A percentile compares a stretch with the other conserved stretches of the same genome.
phyloP scores from a whole-genome alignment of 2,113 vertebrate species.

The Agapornis roseicollis region DNA sequence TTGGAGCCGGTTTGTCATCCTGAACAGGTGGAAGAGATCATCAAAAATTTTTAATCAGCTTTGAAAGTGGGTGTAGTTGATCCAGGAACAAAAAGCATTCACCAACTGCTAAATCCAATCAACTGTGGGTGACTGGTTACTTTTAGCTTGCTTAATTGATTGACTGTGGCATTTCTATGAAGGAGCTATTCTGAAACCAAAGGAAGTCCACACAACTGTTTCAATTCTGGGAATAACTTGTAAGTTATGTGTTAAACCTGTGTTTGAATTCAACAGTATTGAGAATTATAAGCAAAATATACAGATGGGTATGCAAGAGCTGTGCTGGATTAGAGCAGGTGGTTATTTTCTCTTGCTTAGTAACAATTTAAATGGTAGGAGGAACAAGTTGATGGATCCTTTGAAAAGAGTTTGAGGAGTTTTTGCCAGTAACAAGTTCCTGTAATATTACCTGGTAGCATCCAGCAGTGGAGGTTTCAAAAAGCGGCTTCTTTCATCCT shows the following conservation, averaged over 20 bases:
- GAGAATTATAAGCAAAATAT: background rate
- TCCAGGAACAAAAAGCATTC: slow-evolving; percentile 66
- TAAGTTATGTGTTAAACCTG: slow-evolving; percentile 36
- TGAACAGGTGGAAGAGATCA: slow-evolving; percentile 64
- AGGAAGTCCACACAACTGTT: slow-evolving; percentile 56
- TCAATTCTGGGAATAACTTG: slow-evolving; percentile 55
- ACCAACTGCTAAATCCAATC: slow-evolving; percentile 68
- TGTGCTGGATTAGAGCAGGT: background rate
- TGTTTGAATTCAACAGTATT: background rate
- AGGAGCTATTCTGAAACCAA: slow-evolving; percentile 48
- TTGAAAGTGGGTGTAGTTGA: slow-evolving; percentile 68
- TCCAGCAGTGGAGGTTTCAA: background rate
- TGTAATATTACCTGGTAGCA: background rate
- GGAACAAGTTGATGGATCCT: background rate
- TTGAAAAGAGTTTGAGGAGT: background rate
- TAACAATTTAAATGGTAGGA: background rate
- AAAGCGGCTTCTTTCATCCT: background rate
- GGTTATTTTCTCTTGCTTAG: background rate
- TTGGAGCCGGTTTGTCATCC: slow-evolving; percentile 56
- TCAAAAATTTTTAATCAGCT: slow-evolving; percentile 69
- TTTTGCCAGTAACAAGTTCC: background rate
- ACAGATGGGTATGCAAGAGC: background rate
- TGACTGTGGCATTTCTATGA: slow-evolving; percentile 56
- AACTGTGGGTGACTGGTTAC: slow-evolving; percentile 64
- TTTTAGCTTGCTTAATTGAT: slow-evolving; percentile 72